Percentiles rank a stretch among this genome's conserved stretches.
Conservation (phyloP, 2,888 invertebrate genomes). For the Zygogramma bicolorata region DNA sequence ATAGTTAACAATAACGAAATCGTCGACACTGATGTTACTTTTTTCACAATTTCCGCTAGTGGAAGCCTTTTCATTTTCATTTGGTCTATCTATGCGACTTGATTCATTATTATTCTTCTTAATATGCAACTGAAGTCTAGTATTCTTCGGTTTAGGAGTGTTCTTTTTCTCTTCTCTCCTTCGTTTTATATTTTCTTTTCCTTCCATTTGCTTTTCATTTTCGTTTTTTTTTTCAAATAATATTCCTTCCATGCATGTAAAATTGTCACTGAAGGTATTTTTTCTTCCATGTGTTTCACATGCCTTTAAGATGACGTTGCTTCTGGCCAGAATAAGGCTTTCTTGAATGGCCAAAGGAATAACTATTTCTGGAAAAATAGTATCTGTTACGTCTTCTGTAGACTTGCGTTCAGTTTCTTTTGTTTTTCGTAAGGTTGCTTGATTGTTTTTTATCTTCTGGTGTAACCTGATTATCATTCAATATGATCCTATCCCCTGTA, state of each 20-base stretch:
- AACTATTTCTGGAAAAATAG: neutral
- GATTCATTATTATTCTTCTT: too few species aligned
- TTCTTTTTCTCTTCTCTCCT: too few species aligned
- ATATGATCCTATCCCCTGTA: neutral
- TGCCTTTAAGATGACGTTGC: neutral
- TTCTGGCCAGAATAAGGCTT: neutral
- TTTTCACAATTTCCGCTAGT: neutral
- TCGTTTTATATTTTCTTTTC: neutral
- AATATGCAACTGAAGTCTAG: too few species aligned
- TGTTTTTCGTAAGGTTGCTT: neutral
- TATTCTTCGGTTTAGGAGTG: too few species aligned
- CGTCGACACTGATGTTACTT: neutral
- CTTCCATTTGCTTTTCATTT: neutral
- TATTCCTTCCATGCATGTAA: neutral
- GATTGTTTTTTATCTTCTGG: neutral
- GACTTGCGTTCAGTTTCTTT: too few species aligned
- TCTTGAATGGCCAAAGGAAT: neutral
- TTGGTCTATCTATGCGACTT: too few species aligned
- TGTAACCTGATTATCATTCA: neutral
- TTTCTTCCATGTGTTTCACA: neutral
- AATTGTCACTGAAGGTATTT: too few species aligned
- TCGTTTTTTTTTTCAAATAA: too few species aligned
- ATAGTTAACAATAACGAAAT: neutral
- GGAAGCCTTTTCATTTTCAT: too few species aligned
- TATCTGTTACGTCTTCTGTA: neutral